Evolutionary conservation across 2,797 vertebrate species (phyloP).

Genomic region (Rhinoraja longicauda): DNA sequence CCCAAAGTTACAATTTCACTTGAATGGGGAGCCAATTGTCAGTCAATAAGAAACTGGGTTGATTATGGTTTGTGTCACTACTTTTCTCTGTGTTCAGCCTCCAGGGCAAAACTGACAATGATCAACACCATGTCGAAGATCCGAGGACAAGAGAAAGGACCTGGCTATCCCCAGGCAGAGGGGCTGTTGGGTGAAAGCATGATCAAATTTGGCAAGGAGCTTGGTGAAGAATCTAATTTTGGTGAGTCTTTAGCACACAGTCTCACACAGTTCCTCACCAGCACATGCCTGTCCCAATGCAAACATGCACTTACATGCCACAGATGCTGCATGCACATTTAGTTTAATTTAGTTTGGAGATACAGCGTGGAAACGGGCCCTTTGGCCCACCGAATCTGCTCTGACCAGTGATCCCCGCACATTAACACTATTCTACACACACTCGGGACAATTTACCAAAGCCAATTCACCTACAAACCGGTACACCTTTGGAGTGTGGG

Average conservation of each 20-base stretch:
- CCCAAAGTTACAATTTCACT: not conserved
- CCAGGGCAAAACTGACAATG: conserved; percentile 97
- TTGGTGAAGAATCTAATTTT: conserved; percentile 90
- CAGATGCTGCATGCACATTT: too few species aligned
- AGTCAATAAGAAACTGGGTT: not conserved
- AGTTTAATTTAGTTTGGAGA: not conserved
- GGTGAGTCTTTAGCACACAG: conserved; percentile 58
- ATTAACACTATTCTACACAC: too few species aligned
- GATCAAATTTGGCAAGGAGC: conserved; percentile 87
- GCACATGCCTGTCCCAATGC: not conserved
- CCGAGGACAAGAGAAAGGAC: conserved; percentile 89
- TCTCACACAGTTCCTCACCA: not conserved
- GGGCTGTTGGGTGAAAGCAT: conserved; percentile 83
- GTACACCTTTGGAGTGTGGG: too few species aligned
- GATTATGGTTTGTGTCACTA: not conserved
- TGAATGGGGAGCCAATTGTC: not conserved
- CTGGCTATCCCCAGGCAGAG: conserved; percentile 91
- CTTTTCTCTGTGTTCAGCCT: conserved; percentile 61
- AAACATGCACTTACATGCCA: not conserved
- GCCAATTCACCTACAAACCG: too few species aligned
- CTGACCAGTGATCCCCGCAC: too few species aligned
- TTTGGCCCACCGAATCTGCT: too few species aligned
- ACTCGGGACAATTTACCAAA: too few species aligned
- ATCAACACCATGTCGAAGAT: conserved; percentile 99
- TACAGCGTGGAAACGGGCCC: too few species aligned